Base-by-base conservation (phyloP, 1,140 invertebrate species). In the Antheraea mylitta region DNA sequence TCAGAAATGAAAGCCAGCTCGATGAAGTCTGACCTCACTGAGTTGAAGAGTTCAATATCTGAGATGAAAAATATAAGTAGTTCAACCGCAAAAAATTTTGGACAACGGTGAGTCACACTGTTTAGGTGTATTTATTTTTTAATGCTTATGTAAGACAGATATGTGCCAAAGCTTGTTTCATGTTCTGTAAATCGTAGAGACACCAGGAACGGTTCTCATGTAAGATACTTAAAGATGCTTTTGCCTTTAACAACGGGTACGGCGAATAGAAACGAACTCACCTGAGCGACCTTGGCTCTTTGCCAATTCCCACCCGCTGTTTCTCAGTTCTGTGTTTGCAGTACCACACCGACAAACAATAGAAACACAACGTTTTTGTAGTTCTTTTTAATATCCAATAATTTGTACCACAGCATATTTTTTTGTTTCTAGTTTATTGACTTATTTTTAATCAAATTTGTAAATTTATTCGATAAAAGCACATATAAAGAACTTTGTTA, bases 31-130 rank as follows among this genome's bases (percentile, higher is more conserved):
- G 95, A 96, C 87, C 93, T 96, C 59, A 94, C 94, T 70, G 95
- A 96, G 74, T 93, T 96, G 59, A 95, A 96, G 86, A 95, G 94
- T 80, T 95, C 95, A 77, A 96, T 96, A 87, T 95, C 95, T 30
- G 96, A 96, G 92, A 96, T 97, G 94, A 96, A 96, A 82, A 90
- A 93, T 74, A 77, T 94, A 58, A 94, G 93, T 78, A 93, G 89
- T 69, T 82, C 89, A 58, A 89, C 92, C 69, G 87, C 93, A 53
- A 80, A 94, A 70, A 92, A 92, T 79, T 91, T 94, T 74, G 89
- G 92, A 76, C 87, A 93, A 74, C 92, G 93, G 93, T 94, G 70
- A 81, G 85, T 81, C 42, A 64, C 63, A 48, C 22, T 42, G 38
- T 36, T 63, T 18, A n/a, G 11, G n/a, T 6, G 58, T 45, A 18